Base-by-base conservation (phyloP, 1,140 invertebrate species). In the Hestina assimilis region DNA sequence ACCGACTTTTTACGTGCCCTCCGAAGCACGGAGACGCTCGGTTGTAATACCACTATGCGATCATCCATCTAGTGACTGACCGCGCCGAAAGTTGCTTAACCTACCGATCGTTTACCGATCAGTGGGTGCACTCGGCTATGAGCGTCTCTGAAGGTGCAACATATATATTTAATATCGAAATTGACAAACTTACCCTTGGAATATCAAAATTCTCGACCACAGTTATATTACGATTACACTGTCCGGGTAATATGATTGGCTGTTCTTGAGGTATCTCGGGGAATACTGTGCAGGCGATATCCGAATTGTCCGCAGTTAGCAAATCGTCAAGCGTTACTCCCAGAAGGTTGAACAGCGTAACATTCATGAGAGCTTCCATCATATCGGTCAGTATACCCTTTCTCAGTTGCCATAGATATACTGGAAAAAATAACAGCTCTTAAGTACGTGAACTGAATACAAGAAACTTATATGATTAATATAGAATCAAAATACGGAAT, bases 201-300 rank as follows among this genome's bases (percentile, higher is more conserved):
- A 72, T 53, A 23, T 80, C 40, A 15, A 88, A 89, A 19, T 81
- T 71, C 17, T 64, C 38, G 2, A 82, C 66, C 38, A 78, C 81
- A 9, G 54, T 15, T 6, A 82, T 79, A 38, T 74, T 75, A 0
- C 31, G 15, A 35, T 84, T 60, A 54, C 87, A 89, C 20, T 77
- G 73, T 42, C 85, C 85, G 11, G 72, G 63, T 2, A 87, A 41
- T 14, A 87, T 63, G 3, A 89, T 55, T 5, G 74, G 69, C 12
- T 81, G 47, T 8, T 68, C 75, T 3, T 54, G 41, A 4, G 60
- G 43, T 19, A 86, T 75, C 6, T 62, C 54, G 0, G 83, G 80
- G 6, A 85, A 45, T 0, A 53, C 41, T 15, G 54, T 63, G 12
- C 84, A 87, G 5, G 77, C 66, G 3, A 38, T 43, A 0, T 69